Base-by-base conservation (phyloP, 2,113 vertebrate species). In the Delphinapterus leucas region DNA sequence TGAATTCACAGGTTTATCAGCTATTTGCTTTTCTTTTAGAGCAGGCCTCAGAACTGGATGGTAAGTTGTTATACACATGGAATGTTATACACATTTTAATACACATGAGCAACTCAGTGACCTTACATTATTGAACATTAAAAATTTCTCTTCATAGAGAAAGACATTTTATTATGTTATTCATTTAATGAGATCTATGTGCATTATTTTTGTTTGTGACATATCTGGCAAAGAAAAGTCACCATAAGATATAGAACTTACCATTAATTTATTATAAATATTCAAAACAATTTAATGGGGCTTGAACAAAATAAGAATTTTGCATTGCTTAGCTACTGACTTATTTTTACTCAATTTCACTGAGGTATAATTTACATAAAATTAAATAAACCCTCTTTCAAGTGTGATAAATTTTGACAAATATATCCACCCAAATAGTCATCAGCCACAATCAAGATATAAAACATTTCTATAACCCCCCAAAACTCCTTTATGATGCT, bases 261-360 rank as follows among this genome's bases (percentile, higher is more conserved):
- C 4, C 10, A 81, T 28, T 94, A 65, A 83, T 80, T 96, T 83
- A 61, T 23, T 68, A 47, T 73, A 93, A 91, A 79, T 91, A 28
- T 88, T 88, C 71, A 82, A 91, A 93, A 33, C 8, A 87, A 47
- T 18, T 90, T 82, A 81, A 88, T 82, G 55, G 49, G 5, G 14
- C 44, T 83, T 70, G 68, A 49, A 76, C 58, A 92, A 87, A 88
- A 89, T 47, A 61, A 82, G 6, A 92, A 71, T 91, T 96, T 86
- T 44, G 18, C 26, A 81, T 95, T 81, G 65, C 14, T 91, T 91
- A 68, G 53, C 10, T 65, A 93, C 28, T 88, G 17, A 74, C 84
- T 96, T 86, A 93, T 95, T 71, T 88, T 81, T 38, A 36, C 20
- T 95, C 58, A 90, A 87, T 11, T 95, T 84, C 86, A 85, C 33